Conservation (phyloP, 2,113 vertebrate genomes). For the Pseudorectes ferrugineus region DNA sequence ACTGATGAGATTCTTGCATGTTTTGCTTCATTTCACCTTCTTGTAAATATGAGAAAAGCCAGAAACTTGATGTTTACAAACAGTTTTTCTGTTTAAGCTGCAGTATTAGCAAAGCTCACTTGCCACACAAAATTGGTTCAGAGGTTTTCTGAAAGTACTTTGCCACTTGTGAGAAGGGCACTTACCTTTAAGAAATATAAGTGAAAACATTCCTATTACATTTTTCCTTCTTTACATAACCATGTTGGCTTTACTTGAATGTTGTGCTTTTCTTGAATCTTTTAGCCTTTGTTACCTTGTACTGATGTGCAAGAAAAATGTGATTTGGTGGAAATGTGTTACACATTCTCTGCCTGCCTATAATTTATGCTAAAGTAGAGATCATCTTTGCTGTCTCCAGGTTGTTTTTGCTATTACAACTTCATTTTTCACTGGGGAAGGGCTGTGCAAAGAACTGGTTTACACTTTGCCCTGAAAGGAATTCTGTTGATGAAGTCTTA, state of each 20-base stretch:
- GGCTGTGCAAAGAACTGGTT: background rate
- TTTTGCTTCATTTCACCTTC: background rate
- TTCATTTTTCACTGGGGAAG: background rate
- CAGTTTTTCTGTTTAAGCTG: background rate
- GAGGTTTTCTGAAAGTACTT: background rate
- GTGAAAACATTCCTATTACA: background rate
- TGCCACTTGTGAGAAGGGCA: background rate
- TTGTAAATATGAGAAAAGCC: background rate
- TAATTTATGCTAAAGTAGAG: background rate
- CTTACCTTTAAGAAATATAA: background rate
- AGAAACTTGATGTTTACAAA: background rate
- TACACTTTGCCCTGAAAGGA: background rate
- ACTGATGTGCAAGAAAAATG: background rate
- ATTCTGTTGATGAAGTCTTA: background rate
- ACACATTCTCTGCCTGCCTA: background rate
- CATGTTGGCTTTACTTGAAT: background rate
- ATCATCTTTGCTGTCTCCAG: background rate
- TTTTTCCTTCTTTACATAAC: background rate
- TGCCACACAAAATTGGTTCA: background rate
- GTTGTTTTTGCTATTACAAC: background rate
- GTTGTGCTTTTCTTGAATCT: background rate
- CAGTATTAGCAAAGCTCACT: background rate
- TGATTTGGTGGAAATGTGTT: background rate
- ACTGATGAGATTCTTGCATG: background rate
- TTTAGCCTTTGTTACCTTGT: background rate